These are phyloP conservation scores for Collichthys lucidus DNA, from an alignment of 2,113 vertebrate species.

Conservation along the genomic window DNA sequence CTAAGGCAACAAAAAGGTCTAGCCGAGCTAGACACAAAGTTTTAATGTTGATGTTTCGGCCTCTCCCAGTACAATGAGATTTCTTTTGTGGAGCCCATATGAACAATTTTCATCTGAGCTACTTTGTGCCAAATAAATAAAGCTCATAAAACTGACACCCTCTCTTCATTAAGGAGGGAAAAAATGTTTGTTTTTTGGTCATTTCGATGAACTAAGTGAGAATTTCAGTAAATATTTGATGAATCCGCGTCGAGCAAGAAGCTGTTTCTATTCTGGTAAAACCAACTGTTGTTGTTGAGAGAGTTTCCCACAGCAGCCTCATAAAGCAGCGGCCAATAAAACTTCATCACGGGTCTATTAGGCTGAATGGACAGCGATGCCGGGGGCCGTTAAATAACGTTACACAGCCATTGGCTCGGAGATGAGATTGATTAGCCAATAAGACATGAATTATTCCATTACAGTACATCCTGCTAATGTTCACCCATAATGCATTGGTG, in stretches of 20 bases:
- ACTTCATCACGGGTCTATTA: constrained; percentile 33
- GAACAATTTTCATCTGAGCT: not conserved
- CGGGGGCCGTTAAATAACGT: constrained; percentile 19
- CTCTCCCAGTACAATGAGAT: too few relatives aligned
- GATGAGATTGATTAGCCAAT: constrained; percentile 63
- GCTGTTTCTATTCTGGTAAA: constrained; percentile 27
- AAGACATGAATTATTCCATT: constrained; percentile 55
- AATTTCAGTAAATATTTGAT: constrained; percentile 12
- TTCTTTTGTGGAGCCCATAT: not conserved
- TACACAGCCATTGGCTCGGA: constrained; percentile 27
- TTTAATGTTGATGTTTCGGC: too few relatives aligned
- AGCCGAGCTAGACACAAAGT: not conserved
- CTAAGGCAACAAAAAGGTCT: not conserved
- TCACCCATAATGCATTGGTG: constrained; percentile 57
- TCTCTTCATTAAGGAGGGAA: not conserved
- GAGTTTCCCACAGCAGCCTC: constrained; percentile 49
- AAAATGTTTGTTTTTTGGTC: not conserved
- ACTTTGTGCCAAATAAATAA: not conserved
- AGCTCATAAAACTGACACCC: not conserved
- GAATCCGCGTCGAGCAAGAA: not conserved
- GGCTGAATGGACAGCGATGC: constrained; percentile 37
- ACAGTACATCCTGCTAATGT: constrained; percentile 39
- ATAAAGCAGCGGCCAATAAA: constrained; percentile 51
- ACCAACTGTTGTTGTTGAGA: constrained; percentile 21
- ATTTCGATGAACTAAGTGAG: not conserved